Percentiles rank a stretch among this genome's conserved stretches.
phyloP scores from a whole-genome alignment of 2,113 vertebrate species.

The Dasyurus viverrinus region DNA sequence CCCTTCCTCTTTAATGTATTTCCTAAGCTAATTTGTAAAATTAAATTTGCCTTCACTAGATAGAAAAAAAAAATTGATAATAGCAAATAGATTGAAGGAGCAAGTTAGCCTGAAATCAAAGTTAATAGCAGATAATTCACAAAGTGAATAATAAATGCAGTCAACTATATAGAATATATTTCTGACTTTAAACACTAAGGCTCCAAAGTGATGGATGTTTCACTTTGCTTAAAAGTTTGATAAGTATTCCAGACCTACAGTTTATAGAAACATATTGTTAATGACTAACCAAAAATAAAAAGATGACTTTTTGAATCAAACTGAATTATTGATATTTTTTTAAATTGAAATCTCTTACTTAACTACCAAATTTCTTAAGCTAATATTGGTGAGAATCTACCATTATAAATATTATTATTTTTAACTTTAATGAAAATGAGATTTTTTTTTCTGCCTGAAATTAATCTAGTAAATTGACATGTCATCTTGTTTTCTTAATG shows the following conservation, averaged over 20 bases:
- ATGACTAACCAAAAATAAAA: not conserved
- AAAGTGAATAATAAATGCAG: not conserved
- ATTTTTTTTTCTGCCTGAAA: not conserved
- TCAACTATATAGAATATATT: not conserved
- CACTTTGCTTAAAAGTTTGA: constrained; percentile 7
- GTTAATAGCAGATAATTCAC: not conserved
- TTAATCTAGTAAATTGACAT: not conserved
- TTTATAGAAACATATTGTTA: not conserved
- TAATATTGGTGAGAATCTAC: not conserved
- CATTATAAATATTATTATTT: not conserved
- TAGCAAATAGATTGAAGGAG: not conserved
- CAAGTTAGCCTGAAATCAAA: not conserved
- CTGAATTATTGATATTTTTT: not conserved
- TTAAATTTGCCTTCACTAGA: not conserved
- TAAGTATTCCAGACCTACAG: constrained; percentile 5
- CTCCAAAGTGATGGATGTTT: not conserved
- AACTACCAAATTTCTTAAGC: not conserved
- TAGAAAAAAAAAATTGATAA: not conserved
- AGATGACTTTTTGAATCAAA: not conserved
- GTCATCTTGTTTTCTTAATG: constrained; percentile 4
- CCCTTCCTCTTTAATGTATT: not conserved
- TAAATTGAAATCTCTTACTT: not conserved
- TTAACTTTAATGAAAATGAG: not conserved
- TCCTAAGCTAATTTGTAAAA: constrained; percentile 7
- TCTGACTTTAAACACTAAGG: not conserved